Conservation (phyloP, 2,113 vertebrate species). For the Gasterosteus aculeatus region DNA sequence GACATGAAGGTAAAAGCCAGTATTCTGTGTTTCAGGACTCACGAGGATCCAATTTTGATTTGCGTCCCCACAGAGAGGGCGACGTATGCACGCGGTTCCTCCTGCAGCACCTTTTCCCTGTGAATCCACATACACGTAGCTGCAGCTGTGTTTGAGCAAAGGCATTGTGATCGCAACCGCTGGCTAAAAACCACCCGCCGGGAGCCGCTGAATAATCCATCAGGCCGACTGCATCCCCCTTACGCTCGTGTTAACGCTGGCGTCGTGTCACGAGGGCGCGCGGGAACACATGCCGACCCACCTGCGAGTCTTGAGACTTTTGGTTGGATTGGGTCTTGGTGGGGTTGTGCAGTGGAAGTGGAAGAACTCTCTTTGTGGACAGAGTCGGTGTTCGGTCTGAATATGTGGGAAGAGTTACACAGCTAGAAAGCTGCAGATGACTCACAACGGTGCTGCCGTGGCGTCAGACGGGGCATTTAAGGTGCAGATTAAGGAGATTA, state of each 20-base stretch:
- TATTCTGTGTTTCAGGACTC: background rate
- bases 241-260: slow-evolving; percentile 55
- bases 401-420: slow-evolving; percentile 34
- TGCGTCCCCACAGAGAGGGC: background rate
- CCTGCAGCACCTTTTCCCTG: slow-evolving; percentile 40
- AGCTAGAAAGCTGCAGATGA: slow-evolving; percentile 37
- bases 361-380: no score
- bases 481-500: slow-evolving; percentile 59
- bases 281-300: slow-evolving; percentile 20
- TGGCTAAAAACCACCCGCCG: slow-evolving; percentile 57
- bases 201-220: slow-evolving; percentile 75
- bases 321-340: no score
- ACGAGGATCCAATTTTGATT: slow-evolving; percentile 5
- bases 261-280: slow-evolving; percentile 9
- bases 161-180: slow-evolving; percentile 55
- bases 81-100: slow-evolving; percentile 10
- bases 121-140: slow-evolving; percentile 39
- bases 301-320: slow-evolving; percentile 9
- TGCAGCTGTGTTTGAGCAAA: slow-evolving; percentile 46
- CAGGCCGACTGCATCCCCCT: slow-evolving; percentile 52
- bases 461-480: slow-evolving; percentile 32
- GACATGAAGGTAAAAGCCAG: slow-evolving; percentile 39
- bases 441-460: slow-evolving; percentile 21
- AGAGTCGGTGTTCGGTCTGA: background rate
- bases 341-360: slow-evolving; percentile 11